Percentiles rank a stretch among this genome's conserved stretches.
Conservation (phyloP, 2,888 invertebrate species). For the Morpho helenor region DNA sequence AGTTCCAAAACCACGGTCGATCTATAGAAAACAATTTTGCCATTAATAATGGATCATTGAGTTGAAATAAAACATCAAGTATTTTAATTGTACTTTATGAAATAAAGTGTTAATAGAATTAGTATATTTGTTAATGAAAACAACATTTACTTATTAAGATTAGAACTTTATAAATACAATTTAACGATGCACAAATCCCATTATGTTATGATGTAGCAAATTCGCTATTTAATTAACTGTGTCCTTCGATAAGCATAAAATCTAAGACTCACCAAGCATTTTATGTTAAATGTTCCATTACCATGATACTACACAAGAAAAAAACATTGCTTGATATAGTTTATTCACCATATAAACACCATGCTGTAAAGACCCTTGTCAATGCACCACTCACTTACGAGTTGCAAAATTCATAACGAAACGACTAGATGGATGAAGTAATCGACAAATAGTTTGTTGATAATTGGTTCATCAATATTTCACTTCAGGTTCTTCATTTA, state of each 20-base stretch:
- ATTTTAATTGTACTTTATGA: background rate
- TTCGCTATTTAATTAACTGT: conserved; percentile 6
- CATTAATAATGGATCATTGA: background rate
- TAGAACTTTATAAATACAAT: no score
- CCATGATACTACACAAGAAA: conserved; percentile 11
- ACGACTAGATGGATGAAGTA: no score
- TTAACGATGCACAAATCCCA: background rate
- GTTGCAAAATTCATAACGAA: no score
- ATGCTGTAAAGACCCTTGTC: conserved; percentile 1
- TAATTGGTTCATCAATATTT: no score
- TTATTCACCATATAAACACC: background rate
- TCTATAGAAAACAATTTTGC: conserved; percentile 9
- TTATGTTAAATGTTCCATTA: conserved; percentile 5
- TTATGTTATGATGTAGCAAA: background rate
- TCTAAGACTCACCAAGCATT: conserved; percentile 12
- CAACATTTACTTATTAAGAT: no score
- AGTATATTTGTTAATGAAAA: background rate
- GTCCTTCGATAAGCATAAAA: background rate
- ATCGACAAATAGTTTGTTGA: no score
- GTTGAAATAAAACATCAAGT: background rate
- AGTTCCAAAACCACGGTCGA: conserved; percentile 9
- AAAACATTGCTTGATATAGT: conserved; percentile 2
- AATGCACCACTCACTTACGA: background rate
- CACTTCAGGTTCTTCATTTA: no score
- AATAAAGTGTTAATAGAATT: background rate